Conservation (phyloP, 2,113 vertebrate genomes). For the Callithrix jacchus region DNA sequence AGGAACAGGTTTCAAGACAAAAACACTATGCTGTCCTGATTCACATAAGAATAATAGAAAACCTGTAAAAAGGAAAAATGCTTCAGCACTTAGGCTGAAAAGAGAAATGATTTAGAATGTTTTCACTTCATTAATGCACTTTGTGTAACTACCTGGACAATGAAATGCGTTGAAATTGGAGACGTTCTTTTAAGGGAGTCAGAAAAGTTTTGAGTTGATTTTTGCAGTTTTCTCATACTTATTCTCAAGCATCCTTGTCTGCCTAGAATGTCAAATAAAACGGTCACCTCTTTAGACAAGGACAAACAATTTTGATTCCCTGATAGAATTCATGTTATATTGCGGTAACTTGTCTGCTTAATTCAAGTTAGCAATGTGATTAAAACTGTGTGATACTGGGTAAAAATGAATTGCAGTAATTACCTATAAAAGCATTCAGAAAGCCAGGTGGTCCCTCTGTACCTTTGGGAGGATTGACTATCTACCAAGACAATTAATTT, state of each 20-base stretch:
- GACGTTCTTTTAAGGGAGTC: neutral
- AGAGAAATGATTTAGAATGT: neutral
- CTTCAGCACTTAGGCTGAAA: neutral
- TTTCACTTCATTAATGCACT: neutral
- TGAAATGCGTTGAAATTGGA: neutral
- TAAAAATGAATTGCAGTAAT: neutral
- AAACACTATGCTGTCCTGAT: neutral
- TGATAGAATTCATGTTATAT: neutral
- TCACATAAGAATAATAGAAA: conserved; percentile 15
- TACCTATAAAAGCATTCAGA: neutral
- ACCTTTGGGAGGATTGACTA: neutral
- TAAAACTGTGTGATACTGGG: neutral
- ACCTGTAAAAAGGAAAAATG: neutral
- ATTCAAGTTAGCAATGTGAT: neutral
- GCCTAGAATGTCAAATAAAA: neutral
- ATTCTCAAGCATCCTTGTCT: neutral
- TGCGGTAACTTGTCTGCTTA: neutral
- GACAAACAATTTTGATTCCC: neutral
- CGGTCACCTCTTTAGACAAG: neutral
- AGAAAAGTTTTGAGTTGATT: neutral
- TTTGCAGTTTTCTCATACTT: neutral
- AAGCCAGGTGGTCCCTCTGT: neutral
- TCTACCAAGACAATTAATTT: neutral
- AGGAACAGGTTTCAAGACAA: conserved; percentile 65
- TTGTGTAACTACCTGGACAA: neutral